A percentile compares a stretch with the other conserved stretches of the same genome.
These are phyloP conservation scores for Drosophila mettleri DNA, from an alignment of 2,888 invertebrate genomes.

Conservation along the genomic window DNA sequence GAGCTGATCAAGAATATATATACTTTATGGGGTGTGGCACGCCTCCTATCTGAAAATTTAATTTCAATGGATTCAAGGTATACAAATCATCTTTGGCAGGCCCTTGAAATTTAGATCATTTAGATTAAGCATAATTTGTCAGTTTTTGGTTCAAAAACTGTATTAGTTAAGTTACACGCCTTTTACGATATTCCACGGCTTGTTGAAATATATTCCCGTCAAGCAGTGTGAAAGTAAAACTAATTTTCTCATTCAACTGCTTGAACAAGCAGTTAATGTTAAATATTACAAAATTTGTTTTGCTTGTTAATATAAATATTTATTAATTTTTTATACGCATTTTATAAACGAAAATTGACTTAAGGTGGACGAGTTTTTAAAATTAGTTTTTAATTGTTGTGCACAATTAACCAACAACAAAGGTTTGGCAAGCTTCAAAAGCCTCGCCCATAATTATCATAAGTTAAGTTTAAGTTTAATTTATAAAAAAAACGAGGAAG, in stretches of 20 bases:
- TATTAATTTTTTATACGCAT: constrained; percentile 61
- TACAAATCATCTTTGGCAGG: no score
- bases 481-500: constrained; percentile 63
- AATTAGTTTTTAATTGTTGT: constrained; percentile 47
- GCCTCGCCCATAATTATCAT: constrained; percentile 36
- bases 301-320: constrained; percentile 62
- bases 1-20: no score
- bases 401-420: constrained; percentile 71
- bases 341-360: constrained; percentile 59
- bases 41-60: no score
- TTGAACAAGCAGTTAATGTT: background rate
- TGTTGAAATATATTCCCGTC: no score
- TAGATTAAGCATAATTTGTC: background rate
- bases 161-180: background rate
- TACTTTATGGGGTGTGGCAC: no score
- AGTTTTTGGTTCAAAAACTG: background rate
- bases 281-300: background rate
- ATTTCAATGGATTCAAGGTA: no score
- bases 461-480: constrained; percentile 61
- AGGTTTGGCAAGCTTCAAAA: constrained; percentile 37
- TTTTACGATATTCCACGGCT: constrained; percentile 26
- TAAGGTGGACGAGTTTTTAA: constrained; percentile 68
- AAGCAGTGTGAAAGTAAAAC: constrained; percentile 14
- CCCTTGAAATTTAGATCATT: background rate
- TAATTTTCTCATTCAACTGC: background rate